Evolutionary conservation across 1,140 invertebrate species (phyloP).

Genomic region (Rhopalosiphum padi): DNA sequence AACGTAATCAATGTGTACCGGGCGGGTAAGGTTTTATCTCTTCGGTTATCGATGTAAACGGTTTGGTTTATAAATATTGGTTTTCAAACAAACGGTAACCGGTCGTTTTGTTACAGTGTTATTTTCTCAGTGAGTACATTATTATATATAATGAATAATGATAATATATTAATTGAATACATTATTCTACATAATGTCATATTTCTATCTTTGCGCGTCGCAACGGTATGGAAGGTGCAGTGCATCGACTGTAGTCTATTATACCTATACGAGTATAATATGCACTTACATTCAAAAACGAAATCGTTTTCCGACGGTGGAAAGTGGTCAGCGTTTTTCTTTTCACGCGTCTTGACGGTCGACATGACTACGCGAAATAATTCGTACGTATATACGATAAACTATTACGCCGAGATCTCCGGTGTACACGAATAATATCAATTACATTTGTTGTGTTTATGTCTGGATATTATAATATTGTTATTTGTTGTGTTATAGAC

Average conservation of each 20-base stretch:
- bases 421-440: neutral
- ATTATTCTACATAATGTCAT: neutral
- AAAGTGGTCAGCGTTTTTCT: neutral
- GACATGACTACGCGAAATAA: neutral
- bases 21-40: neutral
- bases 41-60: neutral
- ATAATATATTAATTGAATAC: too few species aligned
- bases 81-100: neutral
- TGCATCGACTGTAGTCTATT: neutral
- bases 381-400: neutral
- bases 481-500: too few species aligned
- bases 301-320: neutral
- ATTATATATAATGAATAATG: too few species aligned
- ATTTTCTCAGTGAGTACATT: neutral
- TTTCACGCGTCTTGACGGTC: too few species aligned
- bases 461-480: too few species aligned
- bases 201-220: neutral
- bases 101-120: neutral
- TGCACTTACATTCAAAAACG: neutral
- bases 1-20: neutral
- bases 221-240: neutral
- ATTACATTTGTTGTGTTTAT: too few species aligned
- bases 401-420: neutral
- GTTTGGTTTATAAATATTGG: neutral
- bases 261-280: too few species aligned